Evolutionary conservation across 2,888 invertebrate species (phyloP).

Genomic region (Clivina fossor): DNA sequence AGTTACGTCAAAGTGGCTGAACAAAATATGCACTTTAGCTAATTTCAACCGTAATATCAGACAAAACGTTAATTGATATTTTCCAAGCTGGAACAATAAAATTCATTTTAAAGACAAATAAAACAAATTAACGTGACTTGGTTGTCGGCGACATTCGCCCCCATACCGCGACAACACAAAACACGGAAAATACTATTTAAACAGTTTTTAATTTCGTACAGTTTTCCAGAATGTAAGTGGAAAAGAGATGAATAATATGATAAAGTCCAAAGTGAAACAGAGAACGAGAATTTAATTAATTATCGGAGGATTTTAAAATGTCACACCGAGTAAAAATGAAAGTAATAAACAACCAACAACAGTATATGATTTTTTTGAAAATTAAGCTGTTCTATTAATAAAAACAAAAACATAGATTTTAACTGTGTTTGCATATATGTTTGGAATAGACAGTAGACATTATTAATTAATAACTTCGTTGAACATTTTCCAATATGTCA

Average conservation of each 20-base stretch:
- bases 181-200: slow-evolving; percentile 25
- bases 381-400: slow-evolving; percentile 3
- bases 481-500: too few relatives aligned
- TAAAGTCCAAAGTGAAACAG: slow-evolving; percentile 3
- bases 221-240: too few relatives aligned
- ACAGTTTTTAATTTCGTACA: slow-evolving; percentile 32
- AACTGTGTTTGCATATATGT: too few relatives aligned
- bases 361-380: too few relatives aligned
- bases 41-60: too few relatives aligned
- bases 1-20: too few relatives aligned
- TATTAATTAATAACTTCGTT: too few relatives aligned
- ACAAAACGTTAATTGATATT: slow-evolving; percentile 32
- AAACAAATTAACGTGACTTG: slow-evolving; percentile 16
- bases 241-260: not conserved
- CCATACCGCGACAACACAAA: not conserved
- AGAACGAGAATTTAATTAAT: slow-evolving; percentile 30
- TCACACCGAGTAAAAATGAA: slow-evolving; percentile 23
- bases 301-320: slow-evolving; percentile 30
- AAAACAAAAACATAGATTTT: too few relatives aligned
- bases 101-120: slow-evolving; percentile 33
- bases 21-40: too few relatives aligned
- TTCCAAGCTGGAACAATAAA: slow-evolving; percentile 22
- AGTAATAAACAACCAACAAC: too few relatives aligned
- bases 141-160: not conserved
- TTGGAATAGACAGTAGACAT: too few relatives aligned